phyloP scores from a whole-genome alignment of 2,797 vertebrate species.

The Leucoraja ocellata region DNA sequence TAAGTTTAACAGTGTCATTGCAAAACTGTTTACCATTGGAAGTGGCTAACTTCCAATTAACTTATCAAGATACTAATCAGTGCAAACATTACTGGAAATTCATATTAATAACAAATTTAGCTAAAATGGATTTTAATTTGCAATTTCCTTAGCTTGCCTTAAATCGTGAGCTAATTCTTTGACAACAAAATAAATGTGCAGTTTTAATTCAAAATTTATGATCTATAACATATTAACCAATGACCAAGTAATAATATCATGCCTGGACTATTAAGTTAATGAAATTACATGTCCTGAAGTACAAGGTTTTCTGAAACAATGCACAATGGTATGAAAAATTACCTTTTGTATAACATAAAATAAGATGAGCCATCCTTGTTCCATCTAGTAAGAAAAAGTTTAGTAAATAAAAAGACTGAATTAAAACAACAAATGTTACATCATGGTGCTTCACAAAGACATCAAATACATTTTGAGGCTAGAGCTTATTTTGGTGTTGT shows the following conservation, averaged over 20 bases:
- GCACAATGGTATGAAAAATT: slow-evolving; percentile 40
- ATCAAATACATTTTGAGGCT: background rate
- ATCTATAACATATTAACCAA: background rate
- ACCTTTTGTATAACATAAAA: slow-evolving; percentile 88
- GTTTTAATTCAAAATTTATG: background rate
- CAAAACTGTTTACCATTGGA: background rate
- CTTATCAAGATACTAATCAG: too few relatives aligned
- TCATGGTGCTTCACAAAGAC: background rate
- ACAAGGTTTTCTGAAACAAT: background rate
- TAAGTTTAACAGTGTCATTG: background rate
- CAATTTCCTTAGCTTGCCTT: background rate
- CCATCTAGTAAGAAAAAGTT: slow-evolving; percentile 59
- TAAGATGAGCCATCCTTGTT: slow-evolving; percentile 72
- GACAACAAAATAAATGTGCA: background rate
- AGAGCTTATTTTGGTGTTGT: background rate
- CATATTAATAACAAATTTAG: background rate
- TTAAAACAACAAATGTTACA: too few relatives aligned
- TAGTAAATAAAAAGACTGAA: background rate
- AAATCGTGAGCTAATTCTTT: background rate
- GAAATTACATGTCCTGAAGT: background rate
- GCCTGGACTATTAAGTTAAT: background rate
- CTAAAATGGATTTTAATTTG: background rate
- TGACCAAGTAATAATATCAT: background rate
- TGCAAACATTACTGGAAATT: background rate
- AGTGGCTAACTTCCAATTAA: background rate